A percentile compares a stretch with the other conserved stretches of the same genome.
Conservation (phyloP, 2,888 invertebrate species). For the Pocota personata region DNA sequence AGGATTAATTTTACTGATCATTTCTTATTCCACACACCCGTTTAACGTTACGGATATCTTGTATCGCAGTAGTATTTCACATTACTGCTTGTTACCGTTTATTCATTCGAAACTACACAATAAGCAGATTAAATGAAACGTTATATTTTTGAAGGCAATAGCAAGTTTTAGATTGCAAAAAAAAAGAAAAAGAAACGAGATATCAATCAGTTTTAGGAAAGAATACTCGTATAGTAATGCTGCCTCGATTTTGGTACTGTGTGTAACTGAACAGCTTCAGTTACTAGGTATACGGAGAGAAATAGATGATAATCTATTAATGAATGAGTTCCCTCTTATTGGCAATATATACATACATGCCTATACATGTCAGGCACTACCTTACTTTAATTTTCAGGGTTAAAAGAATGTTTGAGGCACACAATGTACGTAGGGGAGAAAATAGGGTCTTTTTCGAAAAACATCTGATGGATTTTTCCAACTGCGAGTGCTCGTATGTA, state of each 20-base stretch:
- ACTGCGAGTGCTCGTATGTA: too few relatives aligned
- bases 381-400: too few relatives aligned
- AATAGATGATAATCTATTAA: background rate
- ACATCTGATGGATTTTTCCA: too few relatives aligned
- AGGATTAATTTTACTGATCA: background rate
- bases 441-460: too few relatives aligned
- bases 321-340: too few relatives aligned
- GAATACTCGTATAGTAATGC: background rate
- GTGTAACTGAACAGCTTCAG: background rate
- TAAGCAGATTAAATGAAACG: slow-evolving; percentile 12
- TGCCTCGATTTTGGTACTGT: background rate
- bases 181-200: too few relatives aligned
- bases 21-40: background rate
- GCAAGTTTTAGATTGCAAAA: background rate
- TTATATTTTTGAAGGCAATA: slow-evolving; percentile 3
- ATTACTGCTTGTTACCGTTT: slow-evolving; percentile 4
- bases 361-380: too few relatives aligned
- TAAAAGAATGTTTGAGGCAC: too few relatives aligned
- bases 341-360: too few relatives aligned
- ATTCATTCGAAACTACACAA: background rate
- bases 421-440: too few relatives aligned
- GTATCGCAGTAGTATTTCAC: background rate
- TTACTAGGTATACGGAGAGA: background rate
- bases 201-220: background rate
- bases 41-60: background rate